Percentiles rank a stretch among this genome's conserved stretches.
Conservation (phyloP, 2,113 vertebrate species). For the Pelvicachromis taeniatus region DNA sequence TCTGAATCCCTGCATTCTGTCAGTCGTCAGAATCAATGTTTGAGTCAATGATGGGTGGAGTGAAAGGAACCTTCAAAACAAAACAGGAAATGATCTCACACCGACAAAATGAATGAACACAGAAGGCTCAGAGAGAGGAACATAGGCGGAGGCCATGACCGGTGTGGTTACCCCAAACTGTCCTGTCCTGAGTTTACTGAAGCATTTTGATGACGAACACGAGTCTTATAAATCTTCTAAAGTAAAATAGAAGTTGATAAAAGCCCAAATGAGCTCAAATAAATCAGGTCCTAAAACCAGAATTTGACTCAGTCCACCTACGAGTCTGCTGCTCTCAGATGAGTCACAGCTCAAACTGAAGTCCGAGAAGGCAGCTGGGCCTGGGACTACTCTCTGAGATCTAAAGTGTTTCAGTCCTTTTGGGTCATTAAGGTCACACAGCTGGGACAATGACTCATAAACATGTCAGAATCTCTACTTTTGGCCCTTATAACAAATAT, state of each 20-base stretch:
- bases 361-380: background rate
- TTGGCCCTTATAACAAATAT: background rate
- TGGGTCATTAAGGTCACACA: background rate
- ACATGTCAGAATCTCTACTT: background rate
- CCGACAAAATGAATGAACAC: background rate
- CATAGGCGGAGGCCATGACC: background rate
- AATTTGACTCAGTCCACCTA: background rate
- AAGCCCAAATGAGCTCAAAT: background rate
- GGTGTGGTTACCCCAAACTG: background rate
- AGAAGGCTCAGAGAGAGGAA: background rate
- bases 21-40: background rate
- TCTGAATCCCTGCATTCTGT: background rate
- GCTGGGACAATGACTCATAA: background rate
- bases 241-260: background rate
- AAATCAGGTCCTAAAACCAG: background rate
- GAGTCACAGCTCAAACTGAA: background rate
- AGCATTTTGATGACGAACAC: background rate
- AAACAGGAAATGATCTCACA: background rate
- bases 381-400: background rate
- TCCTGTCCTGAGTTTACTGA: rapidly evolving
- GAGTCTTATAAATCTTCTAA: background rate
- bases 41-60: rapidly evolving
- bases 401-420: background rate
- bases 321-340: background rate
- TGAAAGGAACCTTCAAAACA: background rate